Conservation (phyloP, 2,888 invertebrate genomes). For the Acanthoscelides obtectus region DNA sequence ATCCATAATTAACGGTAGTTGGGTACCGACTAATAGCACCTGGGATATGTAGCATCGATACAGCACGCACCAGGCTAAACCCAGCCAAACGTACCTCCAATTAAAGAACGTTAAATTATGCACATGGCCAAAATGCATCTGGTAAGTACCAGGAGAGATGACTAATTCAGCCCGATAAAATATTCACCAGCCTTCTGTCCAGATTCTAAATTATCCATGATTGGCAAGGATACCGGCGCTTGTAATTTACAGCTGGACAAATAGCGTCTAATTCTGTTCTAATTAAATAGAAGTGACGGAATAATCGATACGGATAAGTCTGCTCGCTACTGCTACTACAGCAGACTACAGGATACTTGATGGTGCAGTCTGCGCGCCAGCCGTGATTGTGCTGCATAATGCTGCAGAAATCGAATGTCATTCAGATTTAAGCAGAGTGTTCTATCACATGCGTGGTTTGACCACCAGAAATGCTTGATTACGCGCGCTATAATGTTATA, state of each 20-base stretch:
- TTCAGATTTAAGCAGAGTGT: too few relatives aligned
- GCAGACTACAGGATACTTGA: not conserved
- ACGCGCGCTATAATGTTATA: too few relatives aligned
- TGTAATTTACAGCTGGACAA: slow-evolving; percentile 36
- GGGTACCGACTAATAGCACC: slow-evolving; percentile 5
- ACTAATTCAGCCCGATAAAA: slow-evolving; percentile 25
- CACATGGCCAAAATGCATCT: slow-evolving; percentile 21
- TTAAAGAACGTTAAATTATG: slow-evolving; percentile 23
- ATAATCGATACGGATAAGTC: slow-evolving; percentile 29
- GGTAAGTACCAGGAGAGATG: slow-evolving; percentile 23
- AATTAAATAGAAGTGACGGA: slow-evolving; percentile 37
- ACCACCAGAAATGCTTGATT: too few relatives aligned
- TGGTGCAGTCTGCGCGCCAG: not conserved
- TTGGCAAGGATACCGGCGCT: slow-evolving; percentile 37
- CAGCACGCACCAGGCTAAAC: slow-evolving; percentile 4
- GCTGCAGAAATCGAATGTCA: not conserved
- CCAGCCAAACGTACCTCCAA: slow-evolving; percentile 6
- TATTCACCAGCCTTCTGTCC: slow-evolving; percentile 36
- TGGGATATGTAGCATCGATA: slow-evolving; percentile 11
- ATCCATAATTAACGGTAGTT: slow-evolving; percentile 16
- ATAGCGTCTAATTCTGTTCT: slow-evolving; percentile 38
- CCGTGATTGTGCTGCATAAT: not conserved
- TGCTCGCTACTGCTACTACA: not conserved
- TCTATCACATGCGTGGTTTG: too few relatives aligned
- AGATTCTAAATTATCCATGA: slow-evolving; percentile 41